These are phyloP conservation scores for Zaprionus ghesquierei DNA, from an alignment of 1,140 invertebrate genomes.

Conservation along the genomic window DNA sequence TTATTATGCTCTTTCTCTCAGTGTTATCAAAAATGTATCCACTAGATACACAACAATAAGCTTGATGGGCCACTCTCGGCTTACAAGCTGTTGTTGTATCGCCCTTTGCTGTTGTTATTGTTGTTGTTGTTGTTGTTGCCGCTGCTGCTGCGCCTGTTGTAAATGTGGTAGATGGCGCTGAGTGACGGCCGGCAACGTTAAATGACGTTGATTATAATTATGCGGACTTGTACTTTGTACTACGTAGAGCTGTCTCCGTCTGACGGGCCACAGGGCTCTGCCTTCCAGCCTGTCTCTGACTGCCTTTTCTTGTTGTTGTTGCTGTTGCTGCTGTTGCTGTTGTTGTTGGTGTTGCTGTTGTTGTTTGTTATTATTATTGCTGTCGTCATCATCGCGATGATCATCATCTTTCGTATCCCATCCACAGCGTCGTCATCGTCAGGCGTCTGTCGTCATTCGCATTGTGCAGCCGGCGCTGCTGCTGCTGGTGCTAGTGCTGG, in stretches of 20 bases:
- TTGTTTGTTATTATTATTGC: slow-evolving; percentile 72
- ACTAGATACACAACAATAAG: slow-evolving; percentile 74
- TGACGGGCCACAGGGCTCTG: slow-evolving; percentile 51
- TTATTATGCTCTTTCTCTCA: slow-evolving; percentile 60
- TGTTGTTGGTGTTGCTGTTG: slow-evolving; percentile 38
- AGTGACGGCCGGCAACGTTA: slow-evolving; percentile 79
- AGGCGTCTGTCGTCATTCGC: slow-evolving; percentile 46
- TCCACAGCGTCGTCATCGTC: slow-evolving; percentile 44
- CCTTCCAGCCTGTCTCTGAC: slow-evolving; percentile 37
- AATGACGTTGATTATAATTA: slow-evolving; percentile 81
- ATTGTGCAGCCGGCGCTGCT: slow-evolving; percentile 43
- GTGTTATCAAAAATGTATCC: slow-evolving; percentile 78
- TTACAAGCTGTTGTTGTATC: slow-evolving; percentile 52
- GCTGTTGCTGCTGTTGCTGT: slow-evolving; percentile 29
- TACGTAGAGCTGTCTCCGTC: slow-evolving; percentile 40
- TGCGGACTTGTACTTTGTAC: slow-evolving; percentile 79
- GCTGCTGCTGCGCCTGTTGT: slow-evolving; percentile 41
- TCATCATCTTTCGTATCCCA: slow-evolving; percentile 45
- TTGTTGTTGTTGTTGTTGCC: slow-evolving; percentile 18
- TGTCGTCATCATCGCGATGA: slow-evolving; percentile 58
- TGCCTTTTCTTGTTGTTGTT: slow-evolving; percentile 35
- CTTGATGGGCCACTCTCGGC: slow-evolving; percentile 57
- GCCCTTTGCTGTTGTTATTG: slow-evolving; percentile 14
- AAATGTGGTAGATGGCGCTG: slow-evolving; percentile 66
- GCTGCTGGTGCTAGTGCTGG: slow-evolving; percentile 29